Percentiles rank a stretch among this genome's conserved stretches.
phyloP scores from a whole-genome alignment of 2,113 vertebrate genomes.

The Myotis davidii region DNA sequence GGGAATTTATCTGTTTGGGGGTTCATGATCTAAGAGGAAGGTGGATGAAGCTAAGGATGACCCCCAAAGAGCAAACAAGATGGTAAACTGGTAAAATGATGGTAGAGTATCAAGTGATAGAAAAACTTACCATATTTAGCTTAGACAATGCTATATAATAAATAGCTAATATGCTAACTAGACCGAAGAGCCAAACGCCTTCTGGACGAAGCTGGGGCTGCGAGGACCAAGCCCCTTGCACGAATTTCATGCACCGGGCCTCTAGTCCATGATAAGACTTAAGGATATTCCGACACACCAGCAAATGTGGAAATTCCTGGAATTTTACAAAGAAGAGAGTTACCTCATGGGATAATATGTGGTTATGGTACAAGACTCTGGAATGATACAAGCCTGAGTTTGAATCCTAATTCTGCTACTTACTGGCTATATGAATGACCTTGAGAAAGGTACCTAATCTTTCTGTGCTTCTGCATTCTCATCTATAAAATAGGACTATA shows the following conservation, averaged over 20 bases:
- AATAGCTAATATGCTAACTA: no score
- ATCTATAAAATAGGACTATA: neutral
- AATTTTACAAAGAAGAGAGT: neutral
- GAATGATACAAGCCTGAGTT: neutral
- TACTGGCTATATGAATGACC: neutral
- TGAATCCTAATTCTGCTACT: neutral
- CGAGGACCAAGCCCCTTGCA: no score
- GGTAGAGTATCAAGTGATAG: neutral
- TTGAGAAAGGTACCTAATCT: neutral
- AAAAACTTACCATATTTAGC: neutral
- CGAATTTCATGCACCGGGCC: no score
- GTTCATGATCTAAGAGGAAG: neutral
- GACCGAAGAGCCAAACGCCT: no score
- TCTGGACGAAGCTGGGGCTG: no score
- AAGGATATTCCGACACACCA: neutral
- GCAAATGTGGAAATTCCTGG: neutral
- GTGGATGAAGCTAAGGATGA: neutral
- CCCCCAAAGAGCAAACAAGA: neutral
- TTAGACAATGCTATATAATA: neutral
- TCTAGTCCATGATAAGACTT: neutral
- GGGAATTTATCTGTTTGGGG: neutral
- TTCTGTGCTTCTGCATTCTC: neutral
- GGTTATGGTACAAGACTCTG: neutral
- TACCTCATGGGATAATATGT: neutral
- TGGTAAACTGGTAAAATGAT: neutral